Evolutionary conservation across 2,888 invertebrate species (phyloP).

Genomic region (Endomychus coccineus): DNA sequence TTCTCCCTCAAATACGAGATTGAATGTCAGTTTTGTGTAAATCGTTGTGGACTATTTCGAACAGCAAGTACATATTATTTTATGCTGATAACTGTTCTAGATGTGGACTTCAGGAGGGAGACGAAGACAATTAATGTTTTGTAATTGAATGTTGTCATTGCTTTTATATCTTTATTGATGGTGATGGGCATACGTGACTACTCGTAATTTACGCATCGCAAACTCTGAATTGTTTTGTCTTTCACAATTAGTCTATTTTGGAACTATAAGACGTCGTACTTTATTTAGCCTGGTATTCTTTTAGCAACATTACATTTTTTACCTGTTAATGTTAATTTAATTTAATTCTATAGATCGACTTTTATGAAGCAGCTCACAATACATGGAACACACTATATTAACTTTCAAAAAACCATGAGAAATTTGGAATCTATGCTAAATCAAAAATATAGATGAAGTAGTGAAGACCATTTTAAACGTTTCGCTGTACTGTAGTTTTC

Average conservation of each 20-base stretch:
- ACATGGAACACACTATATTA: too few species aligned
- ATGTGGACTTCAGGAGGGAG: slow-evolving; percentile 32
- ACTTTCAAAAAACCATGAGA: too few species aligned
- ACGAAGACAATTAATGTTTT: slow-evolving; percentile 11
- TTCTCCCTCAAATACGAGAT: too few species aligned
- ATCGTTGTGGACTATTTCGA: slow-evolving; percentile 7
- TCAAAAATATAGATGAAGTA: too few species aligned
- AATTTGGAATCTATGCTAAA: too few species aligned
- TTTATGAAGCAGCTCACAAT: too few species aligned
- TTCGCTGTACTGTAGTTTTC: too few species aligned
- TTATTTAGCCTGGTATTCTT: neutral
- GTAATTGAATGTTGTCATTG: slow-evolving; percentile 13
- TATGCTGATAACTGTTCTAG: slow-evolving; percentile 39
- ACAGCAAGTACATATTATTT: slow-evolving; percentile 19
- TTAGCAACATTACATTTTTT: too few species aligned
- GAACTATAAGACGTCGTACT: slow-evolving; percentile 25
- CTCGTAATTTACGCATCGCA: slow-evolving; percentile 37
- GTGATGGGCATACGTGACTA: slow-evolving; percentile 46
- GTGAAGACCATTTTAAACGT: too few species aligned
- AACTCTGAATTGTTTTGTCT: slow-evolving; percentile 36
- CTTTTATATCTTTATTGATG: slow-evolving; percentile 16
- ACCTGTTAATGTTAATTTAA: too few species aligned
- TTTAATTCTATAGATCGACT: too few species aligned
- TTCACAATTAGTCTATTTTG: slow-evolving; percentile 37
- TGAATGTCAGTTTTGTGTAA: too few species aligned